Conservation (phyloP, 2,797 vertebrate species). For the Argentina silus region DNA sequence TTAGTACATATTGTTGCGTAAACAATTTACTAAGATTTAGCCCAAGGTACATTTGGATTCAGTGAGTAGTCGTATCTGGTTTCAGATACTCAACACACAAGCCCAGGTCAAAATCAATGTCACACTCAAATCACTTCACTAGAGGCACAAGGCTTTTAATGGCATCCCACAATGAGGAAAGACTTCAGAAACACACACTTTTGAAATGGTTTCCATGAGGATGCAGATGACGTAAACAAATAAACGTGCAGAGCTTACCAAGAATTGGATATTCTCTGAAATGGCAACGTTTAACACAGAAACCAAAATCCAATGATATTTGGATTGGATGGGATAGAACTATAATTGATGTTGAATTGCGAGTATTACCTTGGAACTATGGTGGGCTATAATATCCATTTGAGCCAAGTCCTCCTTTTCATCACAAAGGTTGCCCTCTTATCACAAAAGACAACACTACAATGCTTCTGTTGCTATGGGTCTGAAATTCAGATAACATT, state of each 20-base stretch:
- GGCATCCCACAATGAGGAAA: not conserved
- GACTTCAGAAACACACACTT: not conserved
- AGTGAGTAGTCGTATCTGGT: not conserved
- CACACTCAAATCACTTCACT: not conserved
- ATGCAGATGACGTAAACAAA: not conserved
- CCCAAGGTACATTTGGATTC: not conserved
- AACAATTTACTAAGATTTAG: not conserved
- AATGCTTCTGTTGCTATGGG: not conserved
- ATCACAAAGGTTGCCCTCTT: not conserved
- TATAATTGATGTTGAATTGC: not conserved
- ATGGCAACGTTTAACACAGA: not conserved
- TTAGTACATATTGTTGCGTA: not conserved
- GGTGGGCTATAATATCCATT: not conserved
- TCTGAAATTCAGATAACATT: not conserved
- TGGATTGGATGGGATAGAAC: not conserved
- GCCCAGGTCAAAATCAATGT: not conserved
- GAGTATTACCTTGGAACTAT: not conserved
- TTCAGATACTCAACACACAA: not conserved
- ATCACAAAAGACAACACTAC: conserved; percentile 14
- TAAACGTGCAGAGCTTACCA: not conserved
- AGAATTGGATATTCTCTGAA: conserved; percentile 4
- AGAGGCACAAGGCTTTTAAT: not conserved
- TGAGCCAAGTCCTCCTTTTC: not conserved
- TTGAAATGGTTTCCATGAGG: not conserved
- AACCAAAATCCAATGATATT: not conserved